Conservation (phyloP, 2,888 invertebrate species). For the Dendrolimus pini region DNA sequence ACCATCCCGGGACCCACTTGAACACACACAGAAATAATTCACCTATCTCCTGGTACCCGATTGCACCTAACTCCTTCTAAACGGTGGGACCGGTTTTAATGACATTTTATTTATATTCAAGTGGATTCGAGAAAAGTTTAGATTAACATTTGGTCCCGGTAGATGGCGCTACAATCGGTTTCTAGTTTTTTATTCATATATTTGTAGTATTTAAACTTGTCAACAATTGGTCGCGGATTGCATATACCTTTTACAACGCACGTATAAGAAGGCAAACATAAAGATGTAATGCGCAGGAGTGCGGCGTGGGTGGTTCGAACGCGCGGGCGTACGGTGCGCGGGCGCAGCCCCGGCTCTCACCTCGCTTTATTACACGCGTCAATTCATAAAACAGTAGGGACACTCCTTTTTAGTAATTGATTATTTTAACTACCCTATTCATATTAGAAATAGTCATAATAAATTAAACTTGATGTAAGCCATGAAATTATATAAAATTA, state of each 20-base stretch:
- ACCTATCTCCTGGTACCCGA: too few species aligned
- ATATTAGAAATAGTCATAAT: not conserved
- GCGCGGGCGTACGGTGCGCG: conserved; percentile 46
- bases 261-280: conserved; percentile 3
- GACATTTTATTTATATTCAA: too few species aligned
- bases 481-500: too few species aligned
- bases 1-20: too few species aligned
- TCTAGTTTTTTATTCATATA: too few species aligned
- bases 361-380: conserved; percentile 19
- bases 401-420: conserved; percentile 1
- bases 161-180: too few species aligned
- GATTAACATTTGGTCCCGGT: too few species aligned
- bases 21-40: too few species aligned
- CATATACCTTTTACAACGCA: not conserved
- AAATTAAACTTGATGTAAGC: not conserved
- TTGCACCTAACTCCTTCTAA: too few species aligned
- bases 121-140: too few species aligned
- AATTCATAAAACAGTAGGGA: not conserved
- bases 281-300: conserved; percentile 17
- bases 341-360: conserved; percentile 40
- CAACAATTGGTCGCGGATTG: not conserved
- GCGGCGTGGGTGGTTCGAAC: conserved; percentile 55
- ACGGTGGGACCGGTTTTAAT: too few species aligned
- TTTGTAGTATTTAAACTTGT: too few species aligned
- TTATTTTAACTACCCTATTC: not conserved